These are phyloP conservation scores for Globodera ellingtonae DNA, from an alignment of 1,140 invertebrate genomes.

Conservation along the genomic window DNA sequence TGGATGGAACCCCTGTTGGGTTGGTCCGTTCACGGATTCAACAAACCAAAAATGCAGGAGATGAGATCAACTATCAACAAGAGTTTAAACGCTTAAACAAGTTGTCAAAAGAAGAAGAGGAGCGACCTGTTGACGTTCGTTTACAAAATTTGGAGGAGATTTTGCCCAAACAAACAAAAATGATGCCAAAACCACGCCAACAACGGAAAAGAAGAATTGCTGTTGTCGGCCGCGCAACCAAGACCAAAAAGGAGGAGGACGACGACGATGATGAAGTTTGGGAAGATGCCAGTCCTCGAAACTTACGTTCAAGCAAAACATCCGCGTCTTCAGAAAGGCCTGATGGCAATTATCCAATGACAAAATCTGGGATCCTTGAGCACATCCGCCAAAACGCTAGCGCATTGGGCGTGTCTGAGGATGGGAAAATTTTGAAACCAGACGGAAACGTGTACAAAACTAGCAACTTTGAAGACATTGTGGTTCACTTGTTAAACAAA, in stretches of 20 bases:
- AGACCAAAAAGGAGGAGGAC: background rate
- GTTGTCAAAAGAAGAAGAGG: background rate
- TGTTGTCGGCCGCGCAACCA: background rate
- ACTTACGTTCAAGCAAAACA: too few species aligned
- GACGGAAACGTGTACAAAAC: background rate
- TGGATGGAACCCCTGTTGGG: background rate
- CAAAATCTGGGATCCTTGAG: background rate
- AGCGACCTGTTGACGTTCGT: background rate
- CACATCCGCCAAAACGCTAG: background rate
- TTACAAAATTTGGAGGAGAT: slow-evolving; percentile 15
- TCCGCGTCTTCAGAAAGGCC: too few species aligned
- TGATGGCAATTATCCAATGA: background rate
- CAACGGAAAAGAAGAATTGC: too few species aligned
- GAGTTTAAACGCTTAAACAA: slow-evolving; percentile 17
- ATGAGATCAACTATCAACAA: background rate
- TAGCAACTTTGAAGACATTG: background rate
- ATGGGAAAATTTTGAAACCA: background rate
- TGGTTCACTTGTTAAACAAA: too few species aligned
- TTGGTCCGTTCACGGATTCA: slow-evolving; percentile 5
- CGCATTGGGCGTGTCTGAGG: background rate
- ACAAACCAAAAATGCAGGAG: background rate
- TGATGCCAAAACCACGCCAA: background rate
- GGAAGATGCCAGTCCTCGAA: background rate
- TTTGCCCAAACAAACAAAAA: too few species aligned
- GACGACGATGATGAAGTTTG: background rate